phyloP scores from a whole-genome alignment of 1,140 invertebrate genomes.

The Matsumurasca onukii region DNA sequence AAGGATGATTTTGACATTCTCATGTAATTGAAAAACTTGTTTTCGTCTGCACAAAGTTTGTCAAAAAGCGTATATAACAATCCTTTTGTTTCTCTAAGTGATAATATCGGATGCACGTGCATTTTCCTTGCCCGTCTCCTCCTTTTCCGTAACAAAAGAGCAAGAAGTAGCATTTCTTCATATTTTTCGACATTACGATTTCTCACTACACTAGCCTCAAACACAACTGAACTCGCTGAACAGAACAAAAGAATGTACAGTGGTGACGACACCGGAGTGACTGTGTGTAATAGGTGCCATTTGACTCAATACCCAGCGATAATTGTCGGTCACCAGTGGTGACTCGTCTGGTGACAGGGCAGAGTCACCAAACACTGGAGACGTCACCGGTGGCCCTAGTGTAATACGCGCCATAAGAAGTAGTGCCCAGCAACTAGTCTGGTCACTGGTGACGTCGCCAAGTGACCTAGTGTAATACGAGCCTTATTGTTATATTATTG shows the following conservation, averaged over 20 bases:
- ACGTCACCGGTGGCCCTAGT: constrained; percentile 16
- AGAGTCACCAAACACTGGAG: constrained; percentile 22
- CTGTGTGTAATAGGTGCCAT: constrained; percentile 21
- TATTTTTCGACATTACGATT: constrained; percentile 17
- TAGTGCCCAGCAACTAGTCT: constrained; percentile 5
- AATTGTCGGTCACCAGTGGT: constrained; percentile 1
- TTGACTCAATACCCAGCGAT: constrained; percentile 25
- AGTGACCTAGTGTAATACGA: background rate
- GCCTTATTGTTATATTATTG: no score
- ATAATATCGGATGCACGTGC: constrained; percentile 12
- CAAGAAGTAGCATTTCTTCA: constrained; percentile 23
- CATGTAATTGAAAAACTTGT: constrained; percentile 21
- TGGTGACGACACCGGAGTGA: constrained; percentile 14
- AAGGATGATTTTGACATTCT: constrained; percentile 24
- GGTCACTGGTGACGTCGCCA: constrained; percentile 15
- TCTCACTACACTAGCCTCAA: constrained; percentile 17
- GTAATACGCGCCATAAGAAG: constrained; percentile 9
- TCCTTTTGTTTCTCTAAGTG: constrained; percentile 52
- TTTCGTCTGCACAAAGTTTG: constrained; percentile 24
- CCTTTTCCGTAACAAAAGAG: constrained; percentile 22
- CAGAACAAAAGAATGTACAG: constrained; percentile 14
- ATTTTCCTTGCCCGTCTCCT: constrained; percentile 23
- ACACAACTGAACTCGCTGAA: background rate
- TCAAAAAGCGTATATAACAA: constrained; percentile 26
- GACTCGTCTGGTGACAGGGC: background rate